Conservation (phyloP, 1,140 invertebrate genomes). For the Gonatopus flavifemur region DNA sequence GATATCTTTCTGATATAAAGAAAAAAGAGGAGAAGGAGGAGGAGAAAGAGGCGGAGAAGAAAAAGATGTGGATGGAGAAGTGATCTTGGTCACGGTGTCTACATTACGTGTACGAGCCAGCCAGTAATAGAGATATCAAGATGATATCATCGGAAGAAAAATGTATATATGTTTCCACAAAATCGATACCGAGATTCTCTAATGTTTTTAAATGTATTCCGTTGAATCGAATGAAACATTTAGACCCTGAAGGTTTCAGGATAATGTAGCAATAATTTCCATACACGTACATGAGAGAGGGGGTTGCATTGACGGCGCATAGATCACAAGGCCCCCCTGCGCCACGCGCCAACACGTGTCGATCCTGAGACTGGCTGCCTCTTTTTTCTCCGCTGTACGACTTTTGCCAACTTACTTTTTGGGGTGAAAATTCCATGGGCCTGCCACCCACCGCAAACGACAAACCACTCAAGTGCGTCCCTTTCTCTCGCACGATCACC, state of each 20-base stretch:
- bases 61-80: slow-evolving; percentile 27
- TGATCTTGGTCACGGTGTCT: too few relatives aligned
- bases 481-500: too few relatives aligned
- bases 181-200: too few relatives aligned
- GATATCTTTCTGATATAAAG: too few relatives aligned
- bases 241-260: slow-evolving; percentile 27
- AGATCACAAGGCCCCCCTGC: slow-evolving; percentile 47
- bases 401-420: neutral
- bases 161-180: too few relatives aligned
- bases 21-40: slow-evolving; percentile 18
- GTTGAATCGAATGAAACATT: neutral
- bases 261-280: slow-evolving; percentile 50
- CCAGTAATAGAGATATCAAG: too few relatives aligned
- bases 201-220: too few relatives aligned
- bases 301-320: slow-evolving; percentile 39
- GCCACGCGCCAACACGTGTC: slow-evolving; percentile 53
- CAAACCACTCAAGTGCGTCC: slow-evolving; percentile 49
- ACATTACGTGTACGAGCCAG: too few relatives aligned
- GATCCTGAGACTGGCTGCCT: slow-evolving; percentile 7
- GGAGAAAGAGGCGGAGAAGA: slow-evolving; percentile 12
- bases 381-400: slow-evolving; percentile 6
- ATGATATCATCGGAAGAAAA: too few relatives aligned
- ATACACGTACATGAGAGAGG: slow-evolving; percentile 38
- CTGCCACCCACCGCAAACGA: slow-evolving; percentile 47
- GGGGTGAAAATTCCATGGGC: slow-evolving; percentile 18